Percentiles rank a stretch among this genome's conserved stretches.
Conservation (phyloP, 2,888 invertebrate species). For the Hydroisotoma schaefferi region DNA sequence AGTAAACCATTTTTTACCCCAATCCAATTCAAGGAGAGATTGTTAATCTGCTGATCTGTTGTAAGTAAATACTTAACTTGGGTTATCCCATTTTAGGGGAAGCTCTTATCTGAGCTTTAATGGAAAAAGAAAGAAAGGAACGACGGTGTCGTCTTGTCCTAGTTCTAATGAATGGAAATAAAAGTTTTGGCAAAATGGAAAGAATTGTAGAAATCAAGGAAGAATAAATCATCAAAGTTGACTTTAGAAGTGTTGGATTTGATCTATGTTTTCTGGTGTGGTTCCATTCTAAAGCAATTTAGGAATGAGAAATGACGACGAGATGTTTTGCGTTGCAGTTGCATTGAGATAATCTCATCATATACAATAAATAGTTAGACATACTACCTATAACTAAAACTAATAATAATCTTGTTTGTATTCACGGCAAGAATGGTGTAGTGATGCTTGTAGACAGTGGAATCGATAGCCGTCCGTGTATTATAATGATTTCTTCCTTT, state of each 20-base stretch:
- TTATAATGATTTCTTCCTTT: background rate
- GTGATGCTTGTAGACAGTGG: background rate
- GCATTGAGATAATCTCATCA: background rate
- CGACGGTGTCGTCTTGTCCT: background rate
- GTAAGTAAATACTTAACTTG: too few species aligned
- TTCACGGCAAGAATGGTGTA: background rate
- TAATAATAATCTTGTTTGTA: background rate
- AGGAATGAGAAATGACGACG: background rate
- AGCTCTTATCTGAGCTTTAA: background rate
- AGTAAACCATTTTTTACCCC: too few species aligned
- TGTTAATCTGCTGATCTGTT: too few species aligned
- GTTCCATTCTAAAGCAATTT: too few species aligned
- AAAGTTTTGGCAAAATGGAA: background rate
- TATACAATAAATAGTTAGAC: background rate
- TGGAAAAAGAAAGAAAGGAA: background rate
- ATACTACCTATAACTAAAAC: background rate
- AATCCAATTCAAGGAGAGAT: too few species aligned
- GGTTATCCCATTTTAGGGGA: background rate
- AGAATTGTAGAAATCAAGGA: constrained; percentile 11
- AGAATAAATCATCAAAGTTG: constrained; percentile 6
- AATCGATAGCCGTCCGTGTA: background rate
- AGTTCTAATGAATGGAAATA: background rate
- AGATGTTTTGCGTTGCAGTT: background rate
- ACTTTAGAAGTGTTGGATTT: constrained; percentile 20
- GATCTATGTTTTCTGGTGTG: too few species aligned